A percentile compares a stretch with the other conserved stretches of the same genome.
Evolutionary conservation across 30 jellyfish, hydroid and myxozoan species (phyloP).

Genomic region (Haliclystus octoradiatus): DNA sequence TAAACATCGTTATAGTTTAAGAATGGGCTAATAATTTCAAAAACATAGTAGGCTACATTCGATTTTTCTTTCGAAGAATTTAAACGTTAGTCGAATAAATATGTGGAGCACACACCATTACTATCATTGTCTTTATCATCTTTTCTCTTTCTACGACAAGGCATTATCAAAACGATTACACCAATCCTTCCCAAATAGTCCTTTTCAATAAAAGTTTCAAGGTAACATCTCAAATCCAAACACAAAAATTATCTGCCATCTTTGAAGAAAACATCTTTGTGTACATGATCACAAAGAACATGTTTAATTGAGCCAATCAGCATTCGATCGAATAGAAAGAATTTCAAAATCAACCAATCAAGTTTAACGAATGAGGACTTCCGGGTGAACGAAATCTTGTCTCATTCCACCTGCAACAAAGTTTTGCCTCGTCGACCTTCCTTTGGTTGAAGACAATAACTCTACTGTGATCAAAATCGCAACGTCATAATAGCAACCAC

Average conservation of each 20-base stretch:
- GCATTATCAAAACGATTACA: background rate
- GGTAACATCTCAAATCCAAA: background rate
- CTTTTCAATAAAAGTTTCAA: background rate
- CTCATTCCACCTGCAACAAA: background rate
- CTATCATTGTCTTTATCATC: background rate
- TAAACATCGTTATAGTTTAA: too few relatives aligned
- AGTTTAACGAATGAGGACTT: background rate
- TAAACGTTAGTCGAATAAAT: too few relatives aligned
- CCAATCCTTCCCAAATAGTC: too few relatives aligned
- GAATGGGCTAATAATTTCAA: too few relatives aligned
- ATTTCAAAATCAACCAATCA: background rate
- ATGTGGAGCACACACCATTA: too few relatives aligned
- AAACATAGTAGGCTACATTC: too few relatives aligned
- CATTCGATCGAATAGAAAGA: background rate
- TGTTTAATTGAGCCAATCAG: background rate
- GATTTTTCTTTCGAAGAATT: too few relatives aligned
- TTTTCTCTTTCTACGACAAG: background rate
- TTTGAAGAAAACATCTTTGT: background rate
- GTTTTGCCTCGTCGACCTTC: background rate
- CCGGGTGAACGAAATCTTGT: constrained; percentile 3
- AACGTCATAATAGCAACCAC: background rate
- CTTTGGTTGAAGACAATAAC: background rate
- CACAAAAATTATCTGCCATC: background rate
- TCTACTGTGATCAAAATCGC: background rate
- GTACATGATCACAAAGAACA: background rate